Conservation (phyloP, 2,888 invertebrate species). For the Drosophila quasianomalipes region DNA sequence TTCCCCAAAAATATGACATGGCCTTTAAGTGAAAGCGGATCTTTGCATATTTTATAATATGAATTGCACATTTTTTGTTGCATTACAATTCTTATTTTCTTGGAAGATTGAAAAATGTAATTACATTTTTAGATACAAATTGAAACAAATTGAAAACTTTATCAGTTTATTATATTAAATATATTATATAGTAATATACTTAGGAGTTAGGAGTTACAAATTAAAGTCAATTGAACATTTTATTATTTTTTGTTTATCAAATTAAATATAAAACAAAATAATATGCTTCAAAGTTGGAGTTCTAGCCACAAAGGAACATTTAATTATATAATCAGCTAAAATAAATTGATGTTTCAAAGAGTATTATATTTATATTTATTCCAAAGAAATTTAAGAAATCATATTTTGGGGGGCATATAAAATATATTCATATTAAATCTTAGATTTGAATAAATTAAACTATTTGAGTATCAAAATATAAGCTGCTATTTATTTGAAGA, state of each 20-base stretch:
- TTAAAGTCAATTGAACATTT: neutral
- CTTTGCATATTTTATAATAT: neutral
- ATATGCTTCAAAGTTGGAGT: neutral
- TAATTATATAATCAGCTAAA: neutral
- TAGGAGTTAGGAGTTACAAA: no score
- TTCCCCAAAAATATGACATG: neutral
- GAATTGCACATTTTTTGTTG: neutral
- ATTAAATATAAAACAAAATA: neutral
- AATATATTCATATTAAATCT: neutral
- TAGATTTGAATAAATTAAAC: no score
- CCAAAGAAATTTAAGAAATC: neutral
- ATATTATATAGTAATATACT: fast-evolving
- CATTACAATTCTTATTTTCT: neutral
- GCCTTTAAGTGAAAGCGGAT: neutral
- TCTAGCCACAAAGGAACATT: neutral
- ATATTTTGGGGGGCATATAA: no score
- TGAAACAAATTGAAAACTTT: neutral
- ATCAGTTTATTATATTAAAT: neutral
- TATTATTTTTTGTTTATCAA: neutral
- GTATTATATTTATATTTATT: neutral
- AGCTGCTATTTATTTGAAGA: neutral
- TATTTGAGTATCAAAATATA: neutral
- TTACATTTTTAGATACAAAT: neutral
- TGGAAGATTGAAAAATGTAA: neutral
- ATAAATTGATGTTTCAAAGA: neutral